Evolutionary conservation across 2,888 invertebrate species (phyloP), one percentile per base, ranked within the genome.

Genomic region (Apomyelois bistriatella): DNA sequence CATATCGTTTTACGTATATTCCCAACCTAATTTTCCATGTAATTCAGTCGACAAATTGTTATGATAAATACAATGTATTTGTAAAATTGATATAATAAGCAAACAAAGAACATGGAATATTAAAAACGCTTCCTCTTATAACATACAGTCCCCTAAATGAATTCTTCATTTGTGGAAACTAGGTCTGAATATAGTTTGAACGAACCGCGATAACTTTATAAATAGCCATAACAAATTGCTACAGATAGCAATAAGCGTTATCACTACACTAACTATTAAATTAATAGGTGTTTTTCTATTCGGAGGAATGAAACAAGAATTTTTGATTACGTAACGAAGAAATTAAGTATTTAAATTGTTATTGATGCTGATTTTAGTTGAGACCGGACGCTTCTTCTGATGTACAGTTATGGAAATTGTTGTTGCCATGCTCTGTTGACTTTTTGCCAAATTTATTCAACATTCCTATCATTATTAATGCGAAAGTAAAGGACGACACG

Each of bases 181-280:
- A 69, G 70, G 62, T 63, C 62, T 65, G 65, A 70, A 68, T 67
- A 66, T 68, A 70, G 61, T 63, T 61, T 65, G 65, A 70, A 69
- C 66, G 66, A 55, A 56, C 63, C 57, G 59, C 63, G 68, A 72
- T 72, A 68, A 65, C 62, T 67, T 9, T 32, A 62, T 67, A 68
- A 76, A 82, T 75, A 65, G 64, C 68, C 79, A 63, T 77, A 72
- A 70, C 82, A 72, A 85, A 82, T 80, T 74, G 71, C 67, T 61
- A 65, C 70, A 72, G 71, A 65, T 65, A 68, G 55, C 58, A 59
- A 46, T 59, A 62, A 61, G 61, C 56, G 64, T 63, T 60, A 53
- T 62, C 63, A 66, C 66, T 64, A 66, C 65, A 62, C 58, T 51
- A 59, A 65, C 70, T 64, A 72, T 72, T 70, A 63, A 68, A 70